phyloP scores from a whole-genome alignment of 2,113 vertebrate genomes.

The Rostratula benghalensis region DNA sequence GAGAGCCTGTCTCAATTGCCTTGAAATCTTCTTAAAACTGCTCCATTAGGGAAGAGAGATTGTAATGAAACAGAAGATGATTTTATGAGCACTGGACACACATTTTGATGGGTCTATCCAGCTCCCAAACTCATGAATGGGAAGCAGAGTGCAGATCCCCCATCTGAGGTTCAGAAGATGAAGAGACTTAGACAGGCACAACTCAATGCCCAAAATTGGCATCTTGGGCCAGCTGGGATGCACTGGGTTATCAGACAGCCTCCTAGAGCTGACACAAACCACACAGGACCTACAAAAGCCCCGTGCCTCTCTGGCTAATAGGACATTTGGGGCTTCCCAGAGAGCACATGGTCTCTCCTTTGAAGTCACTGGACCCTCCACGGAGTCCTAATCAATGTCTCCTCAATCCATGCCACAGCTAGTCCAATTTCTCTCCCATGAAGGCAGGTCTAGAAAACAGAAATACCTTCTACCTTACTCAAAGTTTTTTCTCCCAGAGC shows the following conservation, averaged over 20 bases:
- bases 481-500: background rate
- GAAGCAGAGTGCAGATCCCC: background rate
- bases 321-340: background rate
- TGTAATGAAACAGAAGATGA: background rate
- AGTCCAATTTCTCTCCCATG: background rate
- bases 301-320: fast-evolving
- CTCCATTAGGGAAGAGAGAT: background rate
- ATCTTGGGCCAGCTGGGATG: background rate
- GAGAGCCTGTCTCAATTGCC: background rate
- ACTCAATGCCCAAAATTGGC: too few relatives aligned
- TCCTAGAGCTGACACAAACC: background rate
- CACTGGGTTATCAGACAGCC: background rate
- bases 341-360: background rate
- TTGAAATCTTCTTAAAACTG: background rate
- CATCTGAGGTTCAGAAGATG: background rate
- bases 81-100: background rate
- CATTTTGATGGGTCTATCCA: background rate
- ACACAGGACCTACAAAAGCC: background rate
- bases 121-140: background rate
- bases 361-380: background rate
- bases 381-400: background rate
- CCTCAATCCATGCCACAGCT: background rate
- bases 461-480: background rate
- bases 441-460: background rate
- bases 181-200: background rate